These are phyloP conservation scores for Copidosoma floridanum DNA, from an alignment of 1,140 invertebrate species.

Conservation along the genomic window DNA sequence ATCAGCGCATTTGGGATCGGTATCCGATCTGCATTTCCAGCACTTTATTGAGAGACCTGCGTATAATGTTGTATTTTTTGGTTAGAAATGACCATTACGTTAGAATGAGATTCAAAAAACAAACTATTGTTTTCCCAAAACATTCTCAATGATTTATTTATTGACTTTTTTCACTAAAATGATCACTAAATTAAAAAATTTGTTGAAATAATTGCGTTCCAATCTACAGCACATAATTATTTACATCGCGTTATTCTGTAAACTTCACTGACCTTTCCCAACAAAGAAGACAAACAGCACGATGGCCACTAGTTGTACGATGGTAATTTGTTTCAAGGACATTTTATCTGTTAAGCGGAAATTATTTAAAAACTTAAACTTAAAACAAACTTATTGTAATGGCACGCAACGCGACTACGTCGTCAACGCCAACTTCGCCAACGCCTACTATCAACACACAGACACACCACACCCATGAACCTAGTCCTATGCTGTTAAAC, in stretches of 20 bases:
- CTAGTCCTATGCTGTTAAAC: too few species aligned
- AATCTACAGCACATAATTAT: not conserved
- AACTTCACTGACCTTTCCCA: conserved; percentile 14
- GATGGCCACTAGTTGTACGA: not conserved
- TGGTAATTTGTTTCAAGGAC: not conserved
- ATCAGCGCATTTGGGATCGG: conserved; percentile 87
- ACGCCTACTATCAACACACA: conserved; percentile 15
- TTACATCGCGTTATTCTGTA: too few species aligned
- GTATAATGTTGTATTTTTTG: conserved; percentile 20
- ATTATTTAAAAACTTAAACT: too few species aligned
- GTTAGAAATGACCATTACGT: not conserved
- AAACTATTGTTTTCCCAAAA: conserved; percentile 1
- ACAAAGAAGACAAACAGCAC: conserved; percentile 17
- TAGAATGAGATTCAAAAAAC: not conserved
- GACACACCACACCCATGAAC: too few species aligned
- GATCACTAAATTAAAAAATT: conserved; percentile 18
- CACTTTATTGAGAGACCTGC: conserved; percentile 78
- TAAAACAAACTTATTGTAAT: too few species aligned
- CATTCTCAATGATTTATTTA: too few species aligned
- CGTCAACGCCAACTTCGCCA: too few species aligned
- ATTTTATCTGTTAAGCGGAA: too few species aligned
- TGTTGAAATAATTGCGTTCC: not conserved
- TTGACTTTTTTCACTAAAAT: too few species aligned
- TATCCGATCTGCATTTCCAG: conserved; percentile 86
- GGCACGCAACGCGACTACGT: conserved; percentile 8